Evolutionary conservation across 2,888 invertebrate species (phyloP).

Genomic region (Oligia strigilis): DNA sequence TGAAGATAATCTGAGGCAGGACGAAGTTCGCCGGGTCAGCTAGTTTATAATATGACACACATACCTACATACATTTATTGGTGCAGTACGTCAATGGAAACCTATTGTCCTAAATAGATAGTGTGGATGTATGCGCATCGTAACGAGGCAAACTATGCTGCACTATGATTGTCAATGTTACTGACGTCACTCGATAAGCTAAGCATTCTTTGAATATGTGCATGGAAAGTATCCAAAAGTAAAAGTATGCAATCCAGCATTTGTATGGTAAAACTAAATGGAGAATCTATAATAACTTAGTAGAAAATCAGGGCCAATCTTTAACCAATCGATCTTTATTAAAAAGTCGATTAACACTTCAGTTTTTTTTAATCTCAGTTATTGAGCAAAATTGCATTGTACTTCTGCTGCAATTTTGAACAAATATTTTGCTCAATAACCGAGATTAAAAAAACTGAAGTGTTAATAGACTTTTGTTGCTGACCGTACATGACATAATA

Average conservation of each 20-base stretch:
- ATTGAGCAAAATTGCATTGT: too few relatives aligned
- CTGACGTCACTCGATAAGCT: conserved; percentile 46
- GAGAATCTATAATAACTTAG: background rate
- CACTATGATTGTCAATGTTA: conserved; percentile 45
- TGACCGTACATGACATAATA: too few relatives aligned
- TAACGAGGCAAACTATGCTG: conserved; percentile 36
- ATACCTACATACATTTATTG: conserved; percentile 36
- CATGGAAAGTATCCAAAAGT: conserved; percentile 3
- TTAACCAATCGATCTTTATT: background rate
- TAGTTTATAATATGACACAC: conserved; percentile 26
- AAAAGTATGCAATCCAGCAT: background rate
- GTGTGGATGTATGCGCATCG: conserved; percentile 32
- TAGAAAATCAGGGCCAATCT: background rate
- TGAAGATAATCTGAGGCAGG: too few relatives aligned
- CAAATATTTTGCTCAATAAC: too few relatives aligned
- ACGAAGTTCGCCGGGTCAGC: too few relatives aligned
- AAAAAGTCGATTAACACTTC: background rate
- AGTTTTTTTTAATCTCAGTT: too few relatives aligned
- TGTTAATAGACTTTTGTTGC: too few relatives aligned
- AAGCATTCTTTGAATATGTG: conserved; percentile 20
- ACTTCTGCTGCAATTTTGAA: too few relatives aligned
- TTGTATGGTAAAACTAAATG: background rate
- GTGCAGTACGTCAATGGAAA: conserved; percentile 46
- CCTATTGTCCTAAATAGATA: conserved; percentile 63
- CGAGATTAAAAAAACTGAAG: too few relatives aligned